Conservation (phyloP, 1,140 invertebrate species). For the Trichonephila inaurata region DNA sequence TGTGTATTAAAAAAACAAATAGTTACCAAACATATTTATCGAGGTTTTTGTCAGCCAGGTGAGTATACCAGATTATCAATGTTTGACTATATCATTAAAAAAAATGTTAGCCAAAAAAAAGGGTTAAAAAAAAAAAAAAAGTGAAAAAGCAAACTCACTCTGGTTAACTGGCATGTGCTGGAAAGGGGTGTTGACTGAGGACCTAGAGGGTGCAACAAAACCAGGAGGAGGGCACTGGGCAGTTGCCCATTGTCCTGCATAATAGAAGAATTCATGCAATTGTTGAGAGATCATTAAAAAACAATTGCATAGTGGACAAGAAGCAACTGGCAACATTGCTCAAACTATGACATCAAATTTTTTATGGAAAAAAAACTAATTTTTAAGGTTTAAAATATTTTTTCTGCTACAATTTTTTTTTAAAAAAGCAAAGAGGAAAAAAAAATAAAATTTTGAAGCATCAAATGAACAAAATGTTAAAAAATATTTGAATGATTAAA, state of each 20-base stretch:
- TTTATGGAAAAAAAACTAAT: no score
- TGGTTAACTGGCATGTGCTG: conserved; percentile 76
- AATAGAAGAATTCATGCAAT: conserved; percentile 72
- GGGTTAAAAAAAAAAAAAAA: conserved; percentile 33
- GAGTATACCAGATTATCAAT: not conserved
- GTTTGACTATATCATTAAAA: not conserved
- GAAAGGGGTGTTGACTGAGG: conserved; percentile 74
- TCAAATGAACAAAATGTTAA: no score
- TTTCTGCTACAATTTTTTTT: no score
- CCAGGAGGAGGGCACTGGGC: conserved; percentile 75
- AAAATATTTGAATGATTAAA: no score
- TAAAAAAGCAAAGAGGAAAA: no score
- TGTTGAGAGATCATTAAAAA: not conserved
- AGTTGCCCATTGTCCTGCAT: conserved; percentile 73
- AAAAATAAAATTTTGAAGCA: not conserved
- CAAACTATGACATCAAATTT: not conserved
- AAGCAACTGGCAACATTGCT: not conserved
- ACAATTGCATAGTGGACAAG: conserved; percentile 6
- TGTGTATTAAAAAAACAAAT: no score
- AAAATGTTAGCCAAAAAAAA: conserved; percentile 19
- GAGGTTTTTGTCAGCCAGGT: no score
- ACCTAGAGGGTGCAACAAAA: conserved; percentile 75
- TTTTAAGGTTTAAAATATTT: no score
- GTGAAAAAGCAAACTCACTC: conserved; percentile 68
- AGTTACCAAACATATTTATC: no score